These are phyloP conservation scores for Drosophila miranda DNA, from an alignment of 1,140 invertebrate species.

Conservation along the genomic window DNA sequence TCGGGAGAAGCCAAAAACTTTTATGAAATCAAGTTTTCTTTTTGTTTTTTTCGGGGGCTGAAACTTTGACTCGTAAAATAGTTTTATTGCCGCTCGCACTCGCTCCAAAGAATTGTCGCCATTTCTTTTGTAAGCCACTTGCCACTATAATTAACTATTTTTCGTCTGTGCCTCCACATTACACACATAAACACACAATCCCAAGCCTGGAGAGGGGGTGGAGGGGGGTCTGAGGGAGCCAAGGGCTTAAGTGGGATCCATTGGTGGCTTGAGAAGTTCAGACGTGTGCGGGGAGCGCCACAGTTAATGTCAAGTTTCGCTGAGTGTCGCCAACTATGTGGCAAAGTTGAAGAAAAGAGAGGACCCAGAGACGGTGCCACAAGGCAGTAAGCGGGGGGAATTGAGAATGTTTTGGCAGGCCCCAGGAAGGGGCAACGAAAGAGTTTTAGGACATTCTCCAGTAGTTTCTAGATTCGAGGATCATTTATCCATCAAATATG, in stretches of 20 bases:
- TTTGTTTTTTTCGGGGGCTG: constrained; percentile 1
- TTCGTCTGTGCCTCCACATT: constrained; percentile 45
- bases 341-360: constrained; percentile 30
- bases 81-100: constrained; percentile 58
- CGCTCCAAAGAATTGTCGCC: constrained; percentile 46
- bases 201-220: constrained; percentile 11
- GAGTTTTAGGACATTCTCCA: too few species aligned
- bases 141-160: constrained; percentile 76
- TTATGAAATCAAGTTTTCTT: constrained; percentile 65
- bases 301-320: constrained; percentile 63
- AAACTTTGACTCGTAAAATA: constrained; percentile 73
- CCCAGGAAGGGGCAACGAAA: too few species aligned
- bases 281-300: constrained; percentile 48
- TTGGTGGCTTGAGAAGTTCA: constrained; percentile 37
- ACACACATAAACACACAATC: constrained; percentile 12
- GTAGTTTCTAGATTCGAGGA: too few species aligned
- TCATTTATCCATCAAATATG: too few species aligned
- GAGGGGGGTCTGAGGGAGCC: too few species aligned
- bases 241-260: constrained; percentile 31
- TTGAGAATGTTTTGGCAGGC: too few species aligned
- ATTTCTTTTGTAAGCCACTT: constrained; percentile 65
- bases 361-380: background rate
- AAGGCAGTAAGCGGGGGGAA: too few species aligned
- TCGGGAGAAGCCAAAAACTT: constrained; percentile 50
- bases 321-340: constrained; percentile 54